Conservation (phyloP, 2,797 vertebrate genomes). For the Girardinus metallicus region DNA sequence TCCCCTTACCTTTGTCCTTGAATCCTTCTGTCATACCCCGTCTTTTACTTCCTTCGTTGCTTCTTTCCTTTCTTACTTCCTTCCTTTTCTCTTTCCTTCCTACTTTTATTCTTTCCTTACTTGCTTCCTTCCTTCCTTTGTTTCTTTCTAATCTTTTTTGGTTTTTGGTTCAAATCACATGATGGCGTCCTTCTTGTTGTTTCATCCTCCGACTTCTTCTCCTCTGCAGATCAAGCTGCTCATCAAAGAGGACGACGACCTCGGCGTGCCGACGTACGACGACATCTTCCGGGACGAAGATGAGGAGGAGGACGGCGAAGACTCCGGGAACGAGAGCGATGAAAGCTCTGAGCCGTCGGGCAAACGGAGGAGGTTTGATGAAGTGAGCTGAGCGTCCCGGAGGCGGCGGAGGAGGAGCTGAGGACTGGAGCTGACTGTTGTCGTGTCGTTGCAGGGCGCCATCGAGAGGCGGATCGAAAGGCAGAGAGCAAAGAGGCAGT, state of each 20-base stretch:
- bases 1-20: background rate
- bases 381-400: constrained; percentile 65
- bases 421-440: background rate
- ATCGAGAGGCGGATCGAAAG: constrained; percentile 89
- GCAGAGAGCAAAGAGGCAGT: constrained; percentile 85
- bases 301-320: constrained; percentile 77
- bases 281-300: constrained; percentile 92
- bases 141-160: background rate
- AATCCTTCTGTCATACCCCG: background rate
- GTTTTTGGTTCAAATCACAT: background rate
- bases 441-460: constrained; percentile 79
- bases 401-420: background rate
- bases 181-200: background rate
- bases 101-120: background rate
- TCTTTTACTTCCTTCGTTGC: background rate
- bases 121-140: background rate
- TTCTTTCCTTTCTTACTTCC: background rate
- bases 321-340: constrained; percentile 87
- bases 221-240: constrained; percentile 87
- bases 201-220: background rate
- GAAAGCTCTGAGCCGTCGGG: constrained; percentile 88
- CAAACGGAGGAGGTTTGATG: constrained; percentile 91
- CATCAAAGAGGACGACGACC: constrained; percentile 94
- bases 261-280: constrained; percentile 91
- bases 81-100: background rate